phyloP scores from a whole-genome alignment of 1,140 invertebrate genomes.

The Drosophila bocqueti region DNA sequence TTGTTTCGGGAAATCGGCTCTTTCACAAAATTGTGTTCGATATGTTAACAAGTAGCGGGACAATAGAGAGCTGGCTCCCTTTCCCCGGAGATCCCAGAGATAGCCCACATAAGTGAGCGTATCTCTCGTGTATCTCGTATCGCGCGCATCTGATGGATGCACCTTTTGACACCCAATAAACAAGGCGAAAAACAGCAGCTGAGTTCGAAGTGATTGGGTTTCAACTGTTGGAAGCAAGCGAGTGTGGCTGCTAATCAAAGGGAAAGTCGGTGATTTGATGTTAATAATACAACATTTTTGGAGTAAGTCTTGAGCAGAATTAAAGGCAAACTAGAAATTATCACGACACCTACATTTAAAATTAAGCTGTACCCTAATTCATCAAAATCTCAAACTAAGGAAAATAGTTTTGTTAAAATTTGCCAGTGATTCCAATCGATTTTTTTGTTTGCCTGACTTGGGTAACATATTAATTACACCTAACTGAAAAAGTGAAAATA shows the following conservation, averaged over 20 bases:
- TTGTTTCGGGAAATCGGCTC: slow-evolving; percentile 12
- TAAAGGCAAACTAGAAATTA: no score
- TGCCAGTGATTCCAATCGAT: no score
- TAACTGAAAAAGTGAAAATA: slow-evolving; percentile 14
- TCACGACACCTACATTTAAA: background rate
- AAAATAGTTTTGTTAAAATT: no score
- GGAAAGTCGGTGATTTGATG: background rate
- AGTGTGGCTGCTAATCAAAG: background rate
- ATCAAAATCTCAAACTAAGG: no score
- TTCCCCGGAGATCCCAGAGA: slow-evolving; percentile 37
- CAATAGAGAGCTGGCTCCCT: slow-evolving; percentile 26
- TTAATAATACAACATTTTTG: background rate
- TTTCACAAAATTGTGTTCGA: slow-evolving; percentile 50
- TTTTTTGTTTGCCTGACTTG: background rate
- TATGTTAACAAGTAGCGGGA: slow-evolving; percentile 66
- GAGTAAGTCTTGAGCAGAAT: no score
- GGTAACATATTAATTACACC: background rate
- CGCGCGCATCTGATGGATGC: slow-evolving; percentile 42
- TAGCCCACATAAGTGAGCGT: slow-evolving; percentile 64
- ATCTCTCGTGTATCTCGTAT: slow-evolving; percentile 27
- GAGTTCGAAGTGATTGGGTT: slow-evolving; percentile 12
- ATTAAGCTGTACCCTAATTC: no score
- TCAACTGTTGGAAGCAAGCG: background rate
- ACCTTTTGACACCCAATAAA: slow-evolving; percentile 56
- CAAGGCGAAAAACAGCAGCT: slow-evolving; percentile 38